Evolutionary conservation across 2,888 invertebrate species (phyloP).

Genomic region (Lasioglossum leucozonium): DNA sequence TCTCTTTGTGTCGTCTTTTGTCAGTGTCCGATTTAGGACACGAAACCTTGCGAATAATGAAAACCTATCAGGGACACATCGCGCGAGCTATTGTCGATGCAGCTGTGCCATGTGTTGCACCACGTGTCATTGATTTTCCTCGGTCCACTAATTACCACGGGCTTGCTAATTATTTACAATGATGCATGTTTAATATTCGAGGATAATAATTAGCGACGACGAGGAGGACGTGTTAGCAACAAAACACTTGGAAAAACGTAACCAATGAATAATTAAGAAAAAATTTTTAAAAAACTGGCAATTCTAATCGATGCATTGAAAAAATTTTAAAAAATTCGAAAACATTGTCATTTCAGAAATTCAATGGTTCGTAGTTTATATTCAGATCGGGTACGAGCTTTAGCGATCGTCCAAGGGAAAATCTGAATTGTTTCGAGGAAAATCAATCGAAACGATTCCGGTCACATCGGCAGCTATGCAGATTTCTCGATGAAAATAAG

Average conservation of each 20-base stretch:
- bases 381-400: neutral
- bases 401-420: neutral
- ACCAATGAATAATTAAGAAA: neutral
- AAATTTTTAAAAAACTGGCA: no score
- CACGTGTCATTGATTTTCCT: constrained; percentile 52
- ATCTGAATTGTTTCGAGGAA: neutral
- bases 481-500: constrained; percentile 66
- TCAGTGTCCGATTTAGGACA: constrained; percentile 58
- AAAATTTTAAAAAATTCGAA: no score
- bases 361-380: no score
- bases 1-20: constrained; percentile 28
- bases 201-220: neutral
- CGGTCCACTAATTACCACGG: constrained; percentile 43
- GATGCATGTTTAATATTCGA: neutral
- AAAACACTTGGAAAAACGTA: neutral
- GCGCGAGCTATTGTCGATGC: constrained; percentile 50
- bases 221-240: neutral
- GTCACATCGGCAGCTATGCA: constrained; percentile 8
- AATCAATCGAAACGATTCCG: neutral
- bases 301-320: no score
- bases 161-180: constrained; percentile 1
- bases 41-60: constrained; percentile 61
- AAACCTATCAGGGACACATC: constrained; percentile 67
- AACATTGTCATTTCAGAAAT: no score
- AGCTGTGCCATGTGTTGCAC: constrained; percentile 45